phyloP scores from a whole-genome alignment of 2,888 invertebrate species.

The Deilephila elpenor region DNA sequence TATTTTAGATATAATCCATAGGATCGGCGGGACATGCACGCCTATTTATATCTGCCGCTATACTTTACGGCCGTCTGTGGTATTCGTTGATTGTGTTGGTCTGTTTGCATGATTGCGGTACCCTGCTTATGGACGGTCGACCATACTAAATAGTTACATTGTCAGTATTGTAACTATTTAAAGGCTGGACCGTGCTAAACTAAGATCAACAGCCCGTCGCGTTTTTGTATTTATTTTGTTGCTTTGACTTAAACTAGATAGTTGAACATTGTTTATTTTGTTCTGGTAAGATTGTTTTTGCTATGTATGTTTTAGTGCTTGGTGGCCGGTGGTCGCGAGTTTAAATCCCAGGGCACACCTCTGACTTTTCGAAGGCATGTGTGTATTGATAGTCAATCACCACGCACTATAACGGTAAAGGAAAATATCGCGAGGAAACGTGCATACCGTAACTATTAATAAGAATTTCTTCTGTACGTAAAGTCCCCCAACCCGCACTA shows the following conservation, averaged over 20 bases:
- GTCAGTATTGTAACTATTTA: slow-evolving; percentile 42
- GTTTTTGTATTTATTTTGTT: not conserved
- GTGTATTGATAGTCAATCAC: too few species aligned
- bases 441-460: too few species aligned
- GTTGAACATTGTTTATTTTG: not conserved
- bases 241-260: not conserved
- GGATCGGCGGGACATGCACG: slow-evolving; percentile 58
- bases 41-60: slow-evolving; percentile 70
- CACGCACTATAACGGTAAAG: too few species aligned
- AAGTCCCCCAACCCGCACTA: too few species aligned
- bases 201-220: not conserved
- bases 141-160: slow-evolving; percentile 50
- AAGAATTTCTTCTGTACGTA: too few species aligned
- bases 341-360: too few species aligned
- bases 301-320: not conserved
- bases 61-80: slow-evolving; percentile 66
- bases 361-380: too few species aligned
- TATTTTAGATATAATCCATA: slow-evolving; percentile 65
- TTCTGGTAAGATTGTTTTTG: not conserved
- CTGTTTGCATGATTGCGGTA: slow-evolving; percentile 64
- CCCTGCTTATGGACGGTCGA: slow-evolving; percentile 51
- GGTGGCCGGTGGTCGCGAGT: too few species aligned
- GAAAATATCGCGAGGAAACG: too few species aligned
- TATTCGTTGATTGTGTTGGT: slow-evolving; percentile 70
- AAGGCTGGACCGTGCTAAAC: not conserved